Base-by-base conservation (phyloP, 2,888 invertebrate species). In the Caenorhabditis sp. region DNA sequence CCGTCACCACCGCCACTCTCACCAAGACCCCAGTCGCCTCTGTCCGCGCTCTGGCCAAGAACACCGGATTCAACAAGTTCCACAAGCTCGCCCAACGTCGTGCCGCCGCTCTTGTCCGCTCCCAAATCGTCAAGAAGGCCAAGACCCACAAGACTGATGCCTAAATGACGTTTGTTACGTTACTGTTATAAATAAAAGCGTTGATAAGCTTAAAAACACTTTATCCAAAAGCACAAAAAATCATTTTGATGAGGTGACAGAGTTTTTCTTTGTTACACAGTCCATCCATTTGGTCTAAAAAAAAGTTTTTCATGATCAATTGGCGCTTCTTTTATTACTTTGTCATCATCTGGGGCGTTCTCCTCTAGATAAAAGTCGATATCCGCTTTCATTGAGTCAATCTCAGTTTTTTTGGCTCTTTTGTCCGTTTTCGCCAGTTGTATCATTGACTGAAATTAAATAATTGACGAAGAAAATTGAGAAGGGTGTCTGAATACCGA, bases 71-170 rank as follows among this genome's bases (percentile, higher is more conserved):
- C 76, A 62, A 47, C 58, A 82, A 68, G 71, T 79, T 82, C 78
- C 40, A 78, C 60, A 82, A 82, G 85, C 80, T 87, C 70, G 87
- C 88, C 55, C 85, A 85, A 70, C 83, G 85, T 67, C 83, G 85
- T 60, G 85, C 87, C 55, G 82, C 87, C 60, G 87, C 86, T 71
- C 58, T 85, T 61, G 81, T 87, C 60, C 85, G 87, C 71, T 82
- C 88, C 64, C 85, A 85, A 74, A 76, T 76, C 56, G 80, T 72
- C 51, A 82, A 71, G 76, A 72, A 81, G 80, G 20, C 82, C 47
- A 87, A 86, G 87, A 47, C 60, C 67, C 67, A 62, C 58, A 86
- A 86, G 83, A 82, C 83, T 61, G 82, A 83, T 35, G 86, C 86
- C 50, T 85, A 84, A 85, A 74, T 80, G 50, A 44, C 32, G 74